Evolutionary conservation across 2,113 vertebrate genomes (phyloP).

Genomic region (Conger conger): DNA sequence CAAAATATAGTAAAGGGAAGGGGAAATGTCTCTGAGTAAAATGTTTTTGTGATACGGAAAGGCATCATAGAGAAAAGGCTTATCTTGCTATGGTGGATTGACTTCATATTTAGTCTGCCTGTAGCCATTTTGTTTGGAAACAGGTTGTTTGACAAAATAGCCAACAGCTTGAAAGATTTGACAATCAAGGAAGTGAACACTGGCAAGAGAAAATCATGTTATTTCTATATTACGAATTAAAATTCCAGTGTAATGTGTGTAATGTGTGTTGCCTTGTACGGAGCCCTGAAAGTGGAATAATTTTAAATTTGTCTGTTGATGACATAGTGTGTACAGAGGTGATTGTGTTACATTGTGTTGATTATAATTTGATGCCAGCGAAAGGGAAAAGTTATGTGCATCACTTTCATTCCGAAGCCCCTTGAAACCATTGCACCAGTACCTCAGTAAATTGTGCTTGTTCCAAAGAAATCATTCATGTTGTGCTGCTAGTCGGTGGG

Average conservation of each 20-base stretch:
- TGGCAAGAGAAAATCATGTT: background rate
- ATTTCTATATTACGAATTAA: background rate
- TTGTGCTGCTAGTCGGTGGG: conserved; percentile 52
- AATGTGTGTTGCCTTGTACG: conserved; percentile 2
- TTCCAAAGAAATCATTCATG: conserved; percentile 54
- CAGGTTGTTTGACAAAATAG: conserved; percentile 14
- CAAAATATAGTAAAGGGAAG: background rate
- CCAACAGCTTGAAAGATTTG: background rate
- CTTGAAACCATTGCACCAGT: conserved; percentile 6
- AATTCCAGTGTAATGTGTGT: background rate
- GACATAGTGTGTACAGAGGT: background rate
- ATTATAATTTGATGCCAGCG: conserved; percentile 24
- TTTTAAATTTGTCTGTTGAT: conserved; percentile 19
- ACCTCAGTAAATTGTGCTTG: background rate
- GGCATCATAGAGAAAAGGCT: conserved; percentile 51
- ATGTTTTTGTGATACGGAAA: conserved; percentile 62
- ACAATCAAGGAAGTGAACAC: background rate
- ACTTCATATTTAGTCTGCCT: conserved; percentile 68
- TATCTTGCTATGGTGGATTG: conserved; percentile 57
- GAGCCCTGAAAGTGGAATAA: conserved; percentile 28
- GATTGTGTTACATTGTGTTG: conserved; percentile 2
- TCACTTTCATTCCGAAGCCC: background rate
- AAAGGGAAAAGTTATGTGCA: conserved; percentile 47
- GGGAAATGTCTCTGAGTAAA: background rate
- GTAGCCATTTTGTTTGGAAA: conserved; percentile 34